Base-by-base conservation (phyloP, 2,797 vertebrate species). In the Lagodon rhomboides region DNA sequence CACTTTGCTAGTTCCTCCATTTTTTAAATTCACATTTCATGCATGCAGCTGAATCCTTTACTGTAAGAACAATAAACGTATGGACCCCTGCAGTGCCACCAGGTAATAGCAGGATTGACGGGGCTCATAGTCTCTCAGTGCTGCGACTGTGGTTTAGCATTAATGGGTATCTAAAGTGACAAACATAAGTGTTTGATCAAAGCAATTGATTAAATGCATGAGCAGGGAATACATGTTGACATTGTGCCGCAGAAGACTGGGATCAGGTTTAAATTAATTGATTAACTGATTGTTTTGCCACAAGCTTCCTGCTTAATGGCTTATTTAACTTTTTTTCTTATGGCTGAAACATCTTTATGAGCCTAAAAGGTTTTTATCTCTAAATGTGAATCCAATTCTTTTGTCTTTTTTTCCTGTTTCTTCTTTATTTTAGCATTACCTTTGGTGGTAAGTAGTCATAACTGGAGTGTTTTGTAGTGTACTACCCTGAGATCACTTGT, bases 181-280 rank as follows among this genome's bases (percentile, higher is more conserved):
- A 90, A 84, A 87, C 53, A 41, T 56, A 71, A 75, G 79, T 56
- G 77, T 85, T 61, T 54, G 80, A 85, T 86, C 64, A 73, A 83
- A 82, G 73, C 70, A 85, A 87, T 65, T 89, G 86, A 90, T 85
- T 86, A 53, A 43, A n/a, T 66, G 46, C 84, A 81, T 86, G 68
- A 89, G 47, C 60, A 53, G 56, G 16, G 64, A 68, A 76, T 69
- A 74, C 62, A 55, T 4, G 60, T 59, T 67, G 67, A 65, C 67
- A 65, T 23, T 9, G 30, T 67, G 79, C 55, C 75, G 78, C 68
- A 59, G 78, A 82, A 62, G 64, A 75, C 55, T 3, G 23, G 13
- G 25, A 55, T 2, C 17, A 66, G n/a, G 55, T 71, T 82, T 77
- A 77, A 87, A 88, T 89, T 87, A 68, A 88, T 80, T 77, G 63